These are phyloP conservation scores for Ceratotherium simum DNA, from an alignment of 2,113 vertebrate species.

Conservation along the genomic window DNA sequence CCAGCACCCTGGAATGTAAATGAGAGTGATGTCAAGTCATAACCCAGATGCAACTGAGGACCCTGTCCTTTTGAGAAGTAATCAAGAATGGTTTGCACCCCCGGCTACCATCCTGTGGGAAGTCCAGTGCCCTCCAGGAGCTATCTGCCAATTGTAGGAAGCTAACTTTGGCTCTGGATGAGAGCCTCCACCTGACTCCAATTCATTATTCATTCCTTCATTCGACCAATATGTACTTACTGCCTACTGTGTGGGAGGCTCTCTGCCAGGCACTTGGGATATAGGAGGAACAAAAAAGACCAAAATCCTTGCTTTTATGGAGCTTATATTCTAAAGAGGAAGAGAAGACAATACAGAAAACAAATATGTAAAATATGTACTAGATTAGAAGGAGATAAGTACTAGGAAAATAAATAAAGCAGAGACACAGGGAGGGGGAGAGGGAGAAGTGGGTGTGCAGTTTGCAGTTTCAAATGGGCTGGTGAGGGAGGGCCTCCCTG, in stretches of 20 bases:
- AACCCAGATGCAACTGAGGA: neutral
- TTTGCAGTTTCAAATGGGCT: neutral
- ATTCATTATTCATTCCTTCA: neutral
- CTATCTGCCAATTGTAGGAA: neutral
- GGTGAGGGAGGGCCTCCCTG: neutral
- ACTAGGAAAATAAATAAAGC: neutral
- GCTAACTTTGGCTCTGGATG: neutral
- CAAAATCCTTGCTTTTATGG: neutral
- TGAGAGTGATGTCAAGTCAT: neutral
- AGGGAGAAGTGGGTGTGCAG: neutral
- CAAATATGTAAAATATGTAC: neutral
- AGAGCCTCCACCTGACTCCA: neutral
- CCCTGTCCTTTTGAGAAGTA: neutral
- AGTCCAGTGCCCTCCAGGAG: neutral
- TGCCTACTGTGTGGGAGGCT: neutral
- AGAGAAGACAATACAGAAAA: neutral
- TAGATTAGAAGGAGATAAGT: neutral
- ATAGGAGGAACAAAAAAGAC: neutral
- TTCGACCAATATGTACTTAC: neutral
- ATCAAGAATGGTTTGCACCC: neutral
- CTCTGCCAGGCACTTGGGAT: neutral
- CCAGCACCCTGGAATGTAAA: neutral
- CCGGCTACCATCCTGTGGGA: neutral
- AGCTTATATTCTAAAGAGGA: neutral
- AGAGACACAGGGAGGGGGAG: neutral